Evolutionary conservation across 2,113 vertebrate species (phyloP).

Genomic region (Paratilapia polleni): DNA sequence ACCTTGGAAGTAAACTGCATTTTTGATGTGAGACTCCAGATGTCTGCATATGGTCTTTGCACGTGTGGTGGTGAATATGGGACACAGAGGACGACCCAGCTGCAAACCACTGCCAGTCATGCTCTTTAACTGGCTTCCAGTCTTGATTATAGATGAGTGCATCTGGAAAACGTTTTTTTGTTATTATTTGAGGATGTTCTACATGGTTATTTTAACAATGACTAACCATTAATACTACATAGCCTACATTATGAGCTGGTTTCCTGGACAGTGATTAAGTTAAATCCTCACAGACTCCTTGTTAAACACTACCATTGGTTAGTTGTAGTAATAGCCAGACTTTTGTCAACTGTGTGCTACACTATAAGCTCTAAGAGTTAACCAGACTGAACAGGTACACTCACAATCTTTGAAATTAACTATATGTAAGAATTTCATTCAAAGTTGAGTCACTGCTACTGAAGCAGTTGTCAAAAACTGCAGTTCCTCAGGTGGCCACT

Average conservation of each 20-base stretch:
- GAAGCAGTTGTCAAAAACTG: too few relatives aligned
- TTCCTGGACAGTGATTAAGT: background rate
- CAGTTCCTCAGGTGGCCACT: too few relatives aligned
- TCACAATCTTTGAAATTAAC: background rate
- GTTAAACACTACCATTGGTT: background rate
- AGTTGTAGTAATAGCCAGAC: too few relatives aligned
- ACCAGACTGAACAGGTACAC: too few relatives aligned
- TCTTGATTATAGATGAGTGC: background rate
- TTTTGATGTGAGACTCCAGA: background rate
- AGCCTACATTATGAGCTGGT: background rate
- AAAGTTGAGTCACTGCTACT: background rate
- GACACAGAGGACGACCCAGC: background rate
- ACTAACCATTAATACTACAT: background rate
- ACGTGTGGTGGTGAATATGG: background rate
- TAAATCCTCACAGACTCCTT: background rate
- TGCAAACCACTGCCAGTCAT: accelerated
- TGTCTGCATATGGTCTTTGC: background rate
- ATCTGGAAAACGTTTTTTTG: background rate
- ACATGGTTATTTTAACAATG: background rate
- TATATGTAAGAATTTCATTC: background rate
- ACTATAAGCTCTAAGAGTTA: background rate
- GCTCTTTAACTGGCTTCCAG: background rate
- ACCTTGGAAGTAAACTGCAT: background rate
- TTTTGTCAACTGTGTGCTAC: background rate
- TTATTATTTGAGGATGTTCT: background rate